phyloP scores from a whole-genome alignment of 2,888 invertebrate species.

The Eupithecia subumbrata region DNA sequence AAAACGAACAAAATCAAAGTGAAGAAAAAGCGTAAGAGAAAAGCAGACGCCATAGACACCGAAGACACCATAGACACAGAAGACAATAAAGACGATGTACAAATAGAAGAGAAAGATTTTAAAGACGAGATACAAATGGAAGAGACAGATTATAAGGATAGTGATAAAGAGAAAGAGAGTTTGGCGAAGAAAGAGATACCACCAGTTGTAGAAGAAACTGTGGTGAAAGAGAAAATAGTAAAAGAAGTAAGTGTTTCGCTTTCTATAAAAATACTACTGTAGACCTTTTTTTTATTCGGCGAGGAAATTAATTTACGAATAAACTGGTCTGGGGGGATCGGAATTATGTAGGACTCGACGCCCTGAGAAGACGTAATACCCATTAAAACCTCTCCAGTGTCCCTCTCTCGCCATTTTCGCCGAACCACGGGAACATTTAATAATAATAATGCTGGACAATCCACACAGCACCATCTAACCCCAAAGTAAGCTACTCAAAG shows the following conservation, averaged over 20 bases:
- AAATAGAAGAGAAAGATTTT: neutral
- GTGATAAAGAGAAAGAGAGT: neutral
- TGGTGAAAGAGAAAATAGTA: neutral
- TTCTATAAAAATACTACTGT: neutral
- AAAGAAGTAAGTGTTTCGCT: neutral
- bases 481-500: too few relatives aligned
- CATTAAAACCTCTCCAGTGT: too few relatives aligned
- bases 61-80: neutral
- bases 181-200: neutral
- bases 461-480: too few relatives aligned
- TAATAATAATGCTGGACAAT: too few relatives aligned
- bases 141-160: constrained; percentile 1
- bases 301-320: too few relatives aligned
- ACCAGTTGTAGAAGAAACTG: neutral
- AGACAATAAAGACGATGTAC: too few relatives aligned
- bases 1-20: constrained; percentile 40
- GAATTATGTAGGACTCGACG: too few relatives aligned
- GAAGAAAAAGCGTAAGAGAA: constrained; percentile 41
- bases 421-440: too few relatives aligned
- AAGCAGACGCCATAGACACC: neutral
- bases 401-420: too few relatives aligned
- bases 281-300: too few relatives aligned
- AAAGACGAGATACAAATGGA: constrained; percentile 10
- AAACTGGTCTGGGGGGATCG: too few relatives aligned
- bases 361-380: too few relatives aligned